Conservation (phyloP, 2,888 invertebrate genomes). For the Caenorhabditis virilis region DNA sequence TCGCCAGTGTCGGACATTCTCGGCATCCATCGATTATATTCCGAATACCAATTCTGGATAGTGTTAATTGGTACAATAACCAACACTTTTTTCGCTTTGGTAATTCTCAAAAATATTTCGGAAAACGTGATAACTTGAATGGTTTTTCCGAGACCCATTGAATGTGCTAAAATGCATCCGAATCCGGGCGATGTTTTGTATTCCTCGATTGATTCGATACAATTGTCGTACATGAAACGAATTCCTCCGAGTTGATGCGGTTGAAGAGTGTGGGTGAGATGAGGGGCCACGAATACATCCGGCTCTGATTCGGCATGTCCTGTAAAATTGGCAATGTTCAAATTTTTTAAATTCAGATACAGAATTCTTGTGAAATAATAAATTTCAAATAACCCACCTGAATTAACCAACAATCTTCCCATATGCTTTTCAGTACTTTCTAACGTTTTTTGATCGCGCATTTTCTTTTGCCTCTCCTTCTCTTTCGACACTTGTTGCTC, state of each 20-base stretch:
- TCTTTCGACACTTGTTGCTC: constrained; percentile 36
- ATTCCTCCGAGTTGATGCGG: constrained; percentile 66
- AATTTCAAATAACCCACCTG: too few species aligned
- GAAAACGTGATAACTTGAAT: constrained; percentile 88
- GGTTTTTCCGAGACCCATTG: constrained; percentile 99
- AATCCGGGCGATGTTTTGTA: constrained; percentile 86
- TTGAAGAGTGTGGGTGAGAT: constrained; percentile 58
- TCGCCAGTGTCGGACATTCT: constrained; percentile 33
- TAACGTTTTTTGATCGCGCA: constrained; percentile 36
- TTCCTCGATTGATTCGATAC: constrained; percentile 88
- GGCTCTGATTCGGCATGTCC: constrained; percentile 53
- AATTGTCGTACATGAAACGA: constrained; percentile 79
- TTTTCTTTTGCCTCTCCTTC: constrained; percentile 27
- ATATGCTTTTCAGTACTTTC: constrained; percentile 46
- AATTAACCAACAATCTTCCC: constrained; percentile 57
- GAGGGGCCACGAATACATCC: constrained; percentile 53
- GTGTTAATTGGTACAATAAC: constrained; percentile 99
- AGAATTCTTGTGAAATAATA: too few species aligned
- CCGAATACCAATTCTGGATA: constrained; percentile 90
- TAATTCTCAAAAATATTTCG: constrained; percentile 90
- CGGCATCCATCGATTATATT: constrained; percentile 97
- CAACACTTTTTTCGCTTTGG: constrained; percentile 84
- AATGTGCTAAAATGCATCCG: constrained; percentile 90
- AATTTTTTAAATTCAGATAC: too few species aligned
- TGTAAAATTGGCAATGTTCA: constrained; percentile 5